A percentile compares a stretch with the other conserved stretches of the same genome.
Evolutionary conservation across 2,113 vertebrate genomes (phyloP).

Genomic region (Petrocephalus microphthalmus): DNA sequence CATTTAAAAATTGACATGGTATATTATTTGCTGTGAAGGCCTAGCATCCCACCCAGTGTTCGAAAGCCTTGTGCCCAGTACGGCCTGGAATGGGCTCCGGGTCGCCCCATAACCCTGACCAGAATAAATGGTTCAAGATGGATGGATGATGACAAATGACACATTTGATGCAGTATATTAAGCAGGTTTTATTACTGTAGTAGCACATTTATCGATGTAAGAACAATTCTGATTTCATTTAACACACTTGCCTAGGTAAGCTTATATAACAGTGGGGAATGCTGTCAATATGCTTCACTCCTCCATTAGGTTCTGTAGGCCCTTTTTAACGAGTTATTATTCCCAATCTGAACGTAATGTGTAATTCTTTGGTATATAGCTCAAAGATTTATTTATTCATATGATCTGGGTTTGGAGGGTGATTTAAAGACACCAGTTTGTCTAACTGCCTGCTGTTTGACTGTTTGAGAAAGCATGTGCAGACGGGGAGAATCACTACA

Average conservation of each 20-base stretch:
- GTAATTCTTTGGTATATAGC: neutral
- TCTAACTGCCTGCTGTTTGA: neutral
- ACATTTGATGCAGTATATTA: neutral
- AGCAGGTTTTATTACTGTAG: neutral
- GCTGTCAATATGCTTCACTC: neutral
- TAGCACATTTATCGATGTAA: neutral
- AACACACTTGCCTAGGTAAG: neutral
- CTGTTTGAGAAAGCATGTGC: neutral
- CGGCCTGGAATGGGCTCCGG: neutral
- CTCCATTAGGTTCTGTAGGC: neutral
- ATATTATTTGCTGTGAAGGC: neutral
- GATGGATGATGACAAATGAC: neutral
- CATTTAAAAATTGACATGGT: too few relatives aligned
- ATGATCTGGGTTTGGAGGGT: neutral
- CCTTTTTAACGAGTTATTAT: neutral
- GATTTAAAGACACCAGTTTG: neutral
- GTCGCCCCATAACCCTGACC: neutral
- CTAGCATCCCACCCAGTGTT: neutral
- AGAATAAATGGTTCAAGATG: neutral
- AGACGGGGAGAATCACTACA: neutral
- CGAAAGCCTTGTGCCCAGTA: neutral
- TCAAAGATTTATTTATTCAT: neutral
- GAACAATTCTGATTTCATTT: neutral
- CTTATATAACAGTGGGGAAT: neutral
- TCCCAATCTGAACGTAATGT: neutral